Conservation (phyloP, 2,888 invertebrate genomes). For the Orgyia antiqua region DNA sequence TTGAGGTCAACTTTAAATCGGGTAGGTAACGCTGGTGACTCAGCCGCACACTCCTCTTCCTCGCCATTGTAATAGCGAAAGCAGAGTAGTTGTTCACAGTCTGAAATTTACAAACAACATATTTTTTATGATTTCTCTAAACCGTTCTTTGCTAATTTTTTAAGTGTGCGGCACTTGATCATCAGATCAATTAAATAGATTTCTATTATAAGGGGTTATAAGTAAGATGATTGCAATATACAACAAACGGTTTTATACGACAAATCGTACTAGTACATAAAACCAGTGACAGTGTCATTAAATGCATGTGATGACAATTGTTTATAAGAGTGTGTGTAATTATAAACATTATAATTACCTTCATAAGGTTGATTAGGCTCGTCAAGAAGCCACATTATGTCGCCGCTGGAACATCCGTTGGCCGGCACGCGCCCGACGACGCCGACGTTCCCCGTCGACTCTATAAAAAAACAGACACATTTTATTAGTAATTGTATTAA, state of each 20-base stretch:
- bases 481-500: conserved; percentile 4
- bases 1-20: conserved; percentile 78
- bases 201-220: too few species aligned
- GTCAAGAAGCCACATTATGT: conserved; percentile 85
- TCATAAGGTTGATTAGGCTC: conserved; percentile 81
- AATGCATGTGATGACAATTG: too few species aligned
- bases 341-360: conserved; percentile 70
- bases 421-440: conserved; percentile 73
- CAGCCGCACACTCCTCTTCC: conserved; percentile 80
- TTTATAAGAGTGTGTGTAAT: too few species aligned
- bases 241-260: too few species aligned
- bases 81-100: conserved; percentile 82
- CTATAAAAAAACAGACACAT: conserved; percentile 47
- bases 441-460: conserved; percentile 49
- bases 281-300: too few species aligned
- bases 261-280: too few species aligned
- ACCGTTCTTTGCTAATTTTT: too few species aligned
- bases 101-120: conserved; percentile 58
- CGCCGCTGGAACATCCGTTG: conserved; percentile 77
- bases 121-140: conserved; percentile 3
- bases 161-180: too few species aligned
- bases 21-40: conserved; percentile 71
- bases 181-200: too few species aligned
- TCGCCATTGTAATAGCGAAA: conserved; percentile 84
- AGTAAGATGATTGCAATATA: too few species aligned